Percentiles rank a stretch among this genome's conserved stretches.
Conservation (phyloP, 2,113 vertebrate species). For the Hippotragus niger region DNA sequence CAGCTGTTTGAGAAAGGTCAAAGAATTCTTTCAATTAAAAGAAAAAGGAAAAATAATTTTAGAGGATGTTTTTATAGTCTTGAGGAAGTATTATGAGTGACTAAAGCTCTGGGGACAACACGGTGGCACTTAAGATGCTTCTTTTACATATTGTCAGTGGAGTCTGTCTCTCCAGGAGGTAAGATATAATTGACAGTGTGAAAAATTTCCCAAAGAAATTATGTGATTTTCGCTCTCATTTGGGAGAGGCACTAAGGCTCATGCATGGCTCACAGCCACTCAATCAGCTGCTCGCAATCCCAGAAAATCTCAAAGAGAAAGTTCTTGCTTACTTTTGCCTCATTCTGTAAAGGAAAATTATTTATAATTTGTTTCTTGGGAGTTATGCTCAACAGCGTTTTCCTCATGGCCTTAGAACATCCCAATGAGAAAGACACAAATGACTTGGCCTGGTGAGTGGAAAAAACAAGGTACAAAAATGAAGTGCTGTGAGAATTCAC, state of each 20-base stretch:
- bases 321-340: slow-evolving; percentile 6
- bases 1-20: slow-evolving; percentile 57
- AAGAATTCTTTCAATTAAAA: slow-evolving; percentile 62
- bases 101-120: slow-evolving; percentile 32
- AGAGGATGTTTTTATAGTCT: slow-evolving; percentile 51
- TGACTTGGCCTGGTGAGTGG: background rate
- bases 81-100: slow-evolving; percentile 44
- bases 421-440: background rate
- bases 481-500: background rate
- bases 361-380: background rate
- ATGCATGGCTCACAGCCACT: background rate
- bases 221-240: slow-evolving; percentile 62
- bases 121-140: slow-evolving; percentile 37
- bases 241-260: slow-evolving; percentile 45
- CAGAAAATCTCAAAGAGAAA: slow-evolving; percentile 42
- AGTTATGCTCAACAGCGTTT: background rate
- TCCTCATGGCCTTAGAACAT: background rate
- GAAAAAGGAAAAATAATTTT: slow-evolving; percentile 58
- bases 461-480: background rate
- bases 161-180: slow-evolving; percentile 61
- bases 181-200: slow-evolving; percentile 68
- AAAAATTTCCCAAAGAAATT: slow-evolving; percentile 63
- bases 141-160: slow-evolving; percentile 40
- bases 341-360: slow-evolving; percentile 15
- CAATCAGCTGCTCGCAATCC: slow-evolving; percentile 26